phyloP scores from a whole-genome alignment of 2,888 invertebrate genomes.

The Temnothorax unifasciatus region DNA sequence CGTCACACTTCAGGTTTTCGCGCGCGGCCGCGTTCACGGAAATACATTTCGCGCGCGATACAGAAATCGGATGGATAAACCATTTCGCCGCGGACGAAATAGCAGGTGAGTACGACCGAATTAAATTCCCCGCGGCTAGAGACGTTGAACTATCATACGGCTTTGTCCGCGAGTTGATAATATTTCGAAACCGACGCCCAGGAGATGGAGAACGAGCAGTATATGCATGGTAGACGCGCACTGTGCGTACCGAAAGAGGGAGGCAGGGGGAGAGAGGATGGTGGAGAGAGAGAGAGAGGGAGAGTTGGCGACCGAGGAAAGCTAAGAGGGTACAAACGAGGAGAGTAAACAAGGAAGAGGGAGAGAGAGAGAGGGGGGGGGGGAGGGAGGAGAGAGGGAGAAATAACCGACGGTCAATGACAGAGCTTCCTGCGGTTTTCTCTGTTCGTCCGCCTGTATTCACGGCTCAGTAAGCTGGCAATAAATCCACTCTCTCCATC shows the following conservation, averaged over 20 bases:
- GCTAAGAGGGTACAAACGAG: constrained; percentile 12
- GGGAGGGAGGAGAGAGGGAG: constrained; percentile 56
- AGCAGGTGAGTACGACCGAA: constrained; percentile 53
- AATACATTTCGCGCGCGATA: constrained; percentile 54
- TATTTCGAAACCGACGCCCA: constrained; percentile 65
- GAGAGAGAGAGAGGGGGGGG: constrained; percentile 27
- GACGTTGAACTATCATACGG: constrained; percentile 67
- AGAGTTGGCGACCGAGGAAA: background rate
- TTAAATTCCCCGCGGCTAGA: constrained; percentile 65
- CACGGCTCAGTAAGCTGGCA: constrained; percentile 77
- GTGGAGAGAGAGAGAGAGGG: background rate
- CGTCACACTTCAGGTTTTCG: background rate
- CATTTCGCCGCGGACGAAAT: constrained; percentile 38
- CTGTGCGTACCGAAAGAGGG: background rate
- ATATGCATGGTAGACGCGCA: background rate
- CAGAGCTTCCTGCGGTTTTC: constrained; percentile 80
- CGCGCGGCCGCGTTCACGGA: constrained; percentile 2
- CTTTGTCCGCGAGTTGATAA: constrained; percentile 73
- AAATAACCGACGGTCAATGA: constrained; percentile 79
- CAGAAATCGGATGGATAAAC: constrained; percentile 63
- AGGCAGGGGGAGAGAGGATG: background rate
- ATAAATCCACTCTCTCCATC: constrained; percentile 76
- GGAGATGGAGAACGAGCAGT: constrained; percentile 43
- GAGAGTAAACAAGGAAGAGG: background rate
- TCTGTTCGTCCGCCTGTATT: constrained; percentile 77